Conservation (phyloP, 2,113 vertebrate genomes). For the Microcebus murinus region DNA sequence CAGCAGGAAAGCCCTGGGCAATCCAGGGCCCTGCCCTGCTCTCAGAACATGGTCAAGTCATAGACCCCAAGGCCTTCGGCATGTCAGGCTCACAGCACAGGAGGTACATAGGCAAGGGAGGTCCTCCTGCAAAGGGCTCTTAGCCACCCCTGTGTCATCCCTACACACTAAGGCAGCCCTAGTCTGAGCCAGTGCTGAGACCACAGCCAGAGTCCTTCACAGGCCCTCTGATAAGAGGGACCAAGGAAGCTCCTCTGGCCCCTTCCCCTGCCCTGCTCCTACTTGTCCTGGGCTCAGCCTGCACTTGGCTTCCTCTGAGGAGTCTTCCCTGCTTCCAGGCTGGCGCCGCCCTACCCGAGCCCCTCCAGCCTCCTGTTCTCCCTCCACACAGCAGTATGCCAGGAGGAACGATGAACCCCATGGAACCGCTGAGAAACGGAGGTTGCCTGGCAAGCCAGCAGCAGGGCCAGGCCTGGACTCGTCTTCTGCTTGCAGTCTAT, state of each 20-base stretch:
- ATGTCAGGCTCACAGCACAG: not conserved
- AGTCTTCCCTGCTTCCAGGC: not conserved
- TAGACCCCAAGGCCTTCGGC: not conserved
- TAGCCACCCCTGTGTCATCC: not conserved
- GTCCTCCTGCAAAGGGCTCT: not conserved
- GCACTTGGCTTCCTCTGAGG: not conserved
- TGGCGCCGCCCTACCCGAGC: not conserved
- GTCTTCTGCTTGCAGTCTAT: not conserved
- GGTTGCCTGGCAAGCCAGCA: not conserved
- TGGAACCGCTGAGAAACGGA: not conserved
- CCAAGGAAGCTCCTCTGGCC: not conserved
- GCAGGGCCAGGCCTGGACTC: not conserved
- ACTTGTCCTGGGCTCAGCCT: not conserved
- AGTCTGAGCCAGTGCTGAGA: not conserved
- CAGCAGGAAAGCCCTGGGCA: not conserved
- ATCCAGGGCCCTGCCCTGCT: not conserved
- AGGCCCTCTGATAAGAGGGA: not conserved
- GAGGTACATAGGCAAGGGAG: not conserved
- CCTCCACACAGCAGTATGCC: not conserved
- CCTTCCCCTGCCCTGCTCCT: not conserved
- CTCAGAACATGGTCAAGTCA: not conserved
- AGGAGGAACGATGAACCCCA: not conserved
- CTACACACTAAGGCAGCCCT: not conserved
- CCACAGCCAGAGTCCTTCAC: not conserved
- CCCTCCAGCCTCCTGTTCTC: not conserved